Percentiles rank a stretch among this genome's conserved stretches.
Conservation (phyloP, 2,797 vertebrate genomes). For the Phoxinus dragarum region DNA sequence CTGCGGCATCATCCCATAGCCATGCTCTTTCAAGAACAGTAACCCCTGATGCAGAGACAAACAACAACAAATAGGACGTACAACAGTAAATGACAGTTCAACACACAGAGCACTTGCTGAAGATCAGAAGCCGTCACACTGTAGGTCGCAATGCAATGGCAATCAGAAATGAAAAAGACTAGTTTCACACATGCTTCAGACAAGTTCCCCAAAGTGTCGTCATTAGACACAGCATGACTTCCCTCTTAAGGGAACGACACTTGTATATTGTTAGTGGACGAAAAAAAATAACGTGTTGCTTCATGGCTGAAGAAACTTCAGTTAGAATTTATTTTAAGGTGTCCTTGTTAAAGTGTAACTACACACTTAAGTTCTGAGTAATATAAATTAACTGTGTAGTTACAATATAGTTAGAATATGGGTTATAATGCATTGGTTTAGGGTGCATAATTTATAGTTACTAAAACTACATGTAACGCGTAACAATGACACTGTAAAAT, state of each 20-base stretch:
- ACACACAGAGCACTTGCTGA: too few relatives aligned
- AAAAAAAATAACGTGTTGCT: neutral
- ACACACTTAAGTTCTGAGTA: neutral
- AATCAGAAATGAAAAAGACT: too few relatives aligned
- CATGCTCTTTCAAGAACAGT: too few relatives aligned
- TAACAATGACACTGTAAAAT: neutral
- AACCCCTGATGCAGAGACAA: too few relatives aligned
- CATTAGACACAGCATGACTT: too few relatives aligned
- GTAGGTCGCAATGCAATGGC: too few relatives aligned
- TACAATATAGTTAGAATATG: neutral
- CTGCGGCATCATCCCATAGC: neutral
- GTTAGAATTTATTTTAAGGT: neutral
- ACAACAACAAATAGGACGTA: too few relatives aligned
- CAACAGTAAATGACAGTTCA: too few relatives aligned
- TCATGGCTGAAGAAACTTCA: neutral
- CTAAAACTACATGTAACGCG: neutral
- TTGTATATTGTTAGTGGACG: neutral
- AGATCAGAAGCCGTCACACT: too few relatives aligned
- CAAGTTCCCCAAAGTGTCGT: too few relatives aligned
- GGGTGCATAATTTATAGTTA: neutral
- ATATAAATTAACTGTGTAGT: neutral
- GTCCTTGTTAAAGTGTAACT: neutral
- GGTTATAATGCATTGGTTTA: neutral
- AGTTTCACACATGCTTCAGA: too few relatives aligned
- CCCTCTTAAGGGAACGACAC: too few relatives aligned